Percentiles rank a stretch among this genome's conserved stretches.
These are phyloP conservation scores for Melanerpes aurifrons DNA, from an alignment of 2,113 vertebrate genomes.

Conservation along the genomic window DNA sequence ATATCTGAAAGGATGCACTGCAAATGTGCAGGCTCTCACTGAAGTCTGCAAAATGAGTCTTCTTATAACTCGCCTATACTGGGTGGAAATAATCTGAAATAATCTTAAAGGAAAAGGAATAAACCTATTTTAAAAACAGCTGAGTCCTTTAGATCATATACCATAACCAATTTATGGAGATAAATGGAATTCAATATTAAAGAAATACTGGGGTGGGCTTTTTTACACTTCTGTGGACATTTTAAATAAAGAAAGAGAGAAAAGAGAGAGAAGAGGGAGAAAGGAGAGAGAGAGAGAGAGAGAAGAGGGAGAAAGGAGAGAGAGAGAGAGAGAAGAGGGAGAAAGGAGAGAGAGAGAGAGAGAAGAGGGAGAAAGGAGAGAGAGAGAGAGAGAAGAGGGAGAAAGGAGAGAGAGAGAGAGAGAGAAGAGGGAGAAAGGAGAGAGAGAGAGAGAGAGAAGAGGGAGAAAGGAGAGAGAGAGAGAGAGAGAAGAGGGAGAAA, in stretches of 20 bases:
- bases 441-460: background rate
- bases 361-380: too few species aligned
- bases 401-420: too few species aligned
- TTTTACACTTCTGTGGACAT: constrained; percentile 70
- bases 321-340: too few species aligned
- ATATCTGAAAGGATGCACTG: constrained; percentile 72
- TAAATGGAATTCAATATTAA: constrained; percentile 81
- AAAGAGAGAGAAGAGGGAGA: too few species aligned
- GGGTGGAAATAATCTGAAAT: constrained; percentile 81
- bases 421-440: background rate
- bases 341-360: background rate
- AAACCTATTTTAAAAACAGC: constrained; percentile 83
- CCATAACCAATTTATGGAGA: constrained; percentile 82
- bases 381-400: too few species aligned
- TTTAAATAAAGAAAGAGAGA: constrained; percentile 61
- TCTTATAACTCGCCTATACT: constrained; percentile 75
- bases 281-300: too few species aligned
- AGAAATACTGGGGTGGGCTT: constrained; percentile 63
- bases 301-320: too few species aligned
- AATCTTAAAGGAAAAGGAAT: constrained; percentile 76
- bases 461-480: too few species aligned
- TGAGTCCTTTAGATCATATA: constrained; percentile 81
- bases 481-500: too few species aligned
- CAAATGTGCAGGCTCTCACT: constrained; percentile 69
- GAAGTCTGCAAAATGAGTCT: constrained; percentile 77